Percentiles rank a stretch among this genome's conserved stretches.
phyloP scores from a whole-genome alignment of 64 coral and sea anemone species.

The Montipora capricornis region DNA sequence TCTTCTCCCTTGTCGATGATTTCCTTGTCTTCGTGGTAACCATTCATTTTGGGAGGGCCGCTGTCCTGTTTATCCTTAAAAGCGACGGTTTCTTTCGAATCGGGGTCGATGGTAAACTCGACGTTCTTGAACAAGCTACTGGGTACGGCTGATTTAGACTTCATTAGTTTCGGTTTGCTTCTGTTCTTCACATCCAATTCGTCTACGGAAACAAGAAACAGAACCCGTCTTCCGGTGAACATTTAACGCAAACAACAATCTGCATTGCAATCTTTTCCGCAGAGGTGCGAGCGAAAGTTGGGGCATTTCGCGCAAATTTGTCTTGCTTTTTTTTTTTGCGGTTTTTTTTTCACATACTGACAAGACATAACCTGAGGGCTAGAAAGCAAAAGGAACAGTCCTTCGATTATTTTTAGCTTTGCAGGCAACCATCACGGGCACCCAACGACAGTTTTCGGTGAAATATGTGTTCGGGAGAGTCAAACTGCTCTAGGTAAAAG shows the following conservation, averaged over 20 bases:
- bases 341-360: too few species aligned
- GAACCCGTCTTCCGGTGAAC: not conserved
- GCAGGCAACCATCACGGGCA: too few species aligned
- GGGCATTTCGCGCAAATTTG: too few species aligned
- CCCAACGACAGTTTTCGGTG: too few species aligned
- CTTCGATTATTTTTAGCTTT: too few species aligned
- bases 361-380: too few species aligned
- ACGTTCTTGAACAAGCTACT: slow-evolving; percentile 54
- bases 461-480: too few species aligned
- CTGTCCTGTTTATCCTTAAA: slow-evolving; percentile 15
- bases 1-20: slow-evolving; percentile 12
- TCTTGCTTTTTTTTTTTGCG: too few species aligned
- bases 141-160: slow-evolving; percentile 42
- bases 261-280: too few species aligned
- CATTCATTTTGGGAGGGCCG: slow-evolving; percentile 25
- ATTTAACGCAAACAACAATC: not conserved
- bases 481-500: too few species aligned
- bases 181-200: not conserved
- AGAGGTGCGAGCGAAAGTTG: too few species aligned
- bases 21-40: slow-evolving; percentile 23
- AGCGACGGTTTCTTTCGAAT: slow-evolving; percentile 11
- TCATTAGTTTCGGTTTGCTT: slow-evolving; percentile 16
- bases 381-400: too few species aligned
- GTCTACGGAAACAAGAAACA: not conserved
- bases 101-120: slow-evolving; percentile 55